These are phyloP conservation scores for Venustaconcha ellipsiformis DNA, from an alignment of 1,140 invertebrate species.

Conservation along the genomic window DNA sequence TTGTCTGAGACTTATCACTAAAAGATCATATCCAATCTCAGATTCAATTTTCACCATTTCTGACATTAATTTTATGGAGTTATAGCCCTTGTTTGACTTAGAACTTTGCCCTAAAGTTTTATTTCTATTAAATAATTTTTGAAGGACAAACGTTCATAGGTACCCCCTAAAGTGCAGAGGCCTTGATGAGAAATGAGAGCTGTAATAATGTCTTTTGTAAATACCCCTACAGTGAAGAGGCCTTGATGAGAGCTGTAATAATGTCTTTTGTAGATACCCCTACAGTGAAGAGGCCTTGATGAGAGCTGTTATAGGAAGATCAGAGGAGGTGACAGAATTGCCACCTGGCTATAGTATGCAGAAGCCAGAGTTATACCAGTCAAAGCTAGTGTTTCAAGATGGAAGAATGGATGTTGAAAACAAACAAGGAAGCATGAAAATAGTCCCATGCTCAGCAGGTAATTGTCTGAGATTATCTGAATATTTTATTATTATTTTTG, in stretches of 20 bases:
- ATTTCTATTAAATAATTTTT: no score
- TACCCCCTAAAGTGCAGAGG: no score
- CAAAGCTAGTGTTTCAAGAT: conserved; percentile 58
- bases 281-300: conserved; percentile 76
- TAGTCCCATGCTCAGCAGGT: conserved; percentile 36
- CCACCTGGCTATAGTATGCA: conserved; percentile 40
- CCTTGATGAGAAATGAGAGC: no score
- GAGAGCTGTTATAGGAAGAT: conserved; percentile 72
- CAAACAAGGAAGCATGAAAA: conserved; percentile 5
- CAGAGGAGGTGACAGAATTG: conserved; percentile 12
- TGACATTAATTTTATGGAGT: no score
- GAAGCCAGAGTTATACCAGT: conserved; percentile 62
- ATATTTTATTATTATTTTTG: not conserved
- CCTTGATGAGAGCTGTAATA: not conserved
- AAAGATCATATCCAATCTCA: no score
- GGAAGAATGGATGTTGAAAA: conserved; percentile 29
- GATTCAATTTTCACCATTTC: not conserved
- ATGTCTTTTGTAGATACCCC: conserved; percentile 68
- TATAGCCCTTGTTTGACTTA: no score
- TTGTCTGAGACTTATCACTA: no score
- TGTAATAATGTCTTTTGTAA: conserved; percentile 15
- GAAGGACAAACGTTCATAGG: no score
- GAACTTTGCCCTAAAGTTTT: no score
- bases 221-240: not conserved
- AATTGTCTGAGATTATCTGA: not conserved